Evolutionary conservation across 1,140 invertebrate genomes (phyloP).

Genomic region (Drosophila mojavensis): DNA sequence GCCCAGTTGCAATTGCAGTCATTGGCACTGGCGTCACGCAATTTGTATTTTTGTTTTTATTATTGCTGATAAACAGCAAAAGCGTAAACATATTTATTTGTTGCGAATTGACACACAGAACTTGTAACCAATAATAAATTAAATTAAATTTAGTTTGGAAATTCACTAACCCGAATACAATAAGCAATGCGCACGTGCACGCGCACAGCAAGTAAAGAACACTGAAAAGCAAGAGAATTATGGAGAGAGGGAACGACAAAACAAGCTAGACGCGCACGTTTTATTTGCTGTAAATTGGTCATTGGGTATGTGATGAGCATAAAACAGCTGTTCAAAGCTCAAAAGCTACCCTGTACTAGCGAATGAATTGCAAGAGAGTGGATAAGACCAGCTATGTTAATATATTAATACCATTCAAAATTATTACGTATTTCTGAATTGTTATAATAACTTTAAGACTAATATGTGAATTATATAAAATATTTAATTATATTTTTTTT

Average conservation of each 20-base stretch:
- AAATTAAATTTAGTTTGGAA: not conserved
- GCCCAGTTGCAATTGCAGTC: conserved; percentile 46
- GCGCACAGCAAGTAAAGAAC: conserved; percentile 40
- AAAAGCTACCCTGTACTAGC: not conserved
- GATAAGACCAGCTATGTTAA: no score
- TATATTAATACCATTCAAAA: no score
- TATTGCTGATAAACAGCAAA: conserved; percentile 49
- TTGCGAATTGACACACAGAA: conserved; percentile 7
- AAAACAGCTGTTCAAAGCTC: conserved; percentile 24
- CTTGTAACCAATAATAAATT: not conserved
- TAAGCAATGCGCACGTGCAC: conserved; percentile 64
- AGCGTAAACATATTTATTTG: conserved; percentile 67
- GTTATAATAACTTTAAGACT: no score
- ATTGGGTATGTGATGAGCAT: conserved; percentile 9
- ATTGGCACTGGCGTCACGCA: conserved; percentile 64
- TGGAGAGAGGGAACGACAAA: conserved; percentile 1
- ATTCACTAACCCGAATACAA: conserved; percentile 60
- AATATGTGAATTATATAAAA: no score
- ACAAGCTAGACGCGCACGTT: conserved; percentile 7
- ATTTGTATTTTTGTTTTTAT: conserved; percentile 52
- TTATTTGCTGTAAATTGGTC: conserved; percentile 14
- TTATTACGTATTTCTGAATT: no score
- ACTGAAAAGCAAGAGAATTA: conserved; percentile 13
- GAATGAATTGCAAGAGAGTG: not conserved
- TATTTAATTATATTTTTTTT: no score